Evolutionary conservation across 2,888 invertebrate genomes (phyloP).

Genomic region (Drosophila lutescens): DNA sequence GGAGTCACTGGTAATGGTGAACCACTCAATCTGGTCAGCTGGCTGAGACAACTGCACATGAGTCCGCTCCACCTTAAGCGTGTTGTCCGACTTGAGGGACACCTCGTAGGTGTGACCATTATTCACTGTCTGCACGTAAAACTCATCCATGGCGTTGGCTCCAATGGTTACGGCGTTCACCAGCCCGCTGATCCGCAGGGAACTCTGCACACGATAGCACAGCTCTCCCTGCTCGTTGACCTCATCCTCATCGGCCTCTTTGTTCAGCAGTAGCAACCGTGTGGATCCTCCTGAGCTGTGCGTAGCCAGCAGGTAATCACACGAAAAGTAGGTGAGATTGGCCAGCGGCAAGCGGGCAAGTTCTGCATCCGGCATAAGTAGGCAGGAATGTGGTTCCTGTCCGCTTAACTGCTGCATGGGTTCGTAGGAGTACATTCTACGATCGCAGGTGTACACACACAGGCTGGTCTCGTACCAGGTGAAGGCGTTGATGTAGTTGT

Average conservation of each 20-base stretch:
- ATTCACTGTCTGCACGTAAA: slow-evolving; percentile 58
- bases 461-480: slow-evolving; percentile 61
- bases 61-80: slow-evolving; percentile 26
- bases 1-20: slow-evolving; percentile 10
- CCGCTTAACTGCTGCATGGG: slow-evolving; percentile 3
- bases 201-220: slow-evolving; percentile 32
- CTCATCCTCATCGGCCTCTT: slow-evolving; percentile 13
- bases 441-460: slow-evolving; percentile 67
- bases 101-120: slow-evolving; percentile 56
- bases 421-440: slow-evolving; percentile 49
- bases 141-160: slow-evolving; percentile 16
- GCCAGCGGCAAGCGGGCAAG: slow-evolving; percentile 41
- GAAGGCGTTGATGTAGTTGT: slow-evolving; percentile 86
- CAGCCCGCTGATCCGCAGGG: slow-evolving; percentile 47
- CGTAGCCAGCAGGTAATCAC: slow-evolving; percentile 53
- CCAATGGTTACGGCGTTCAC: slow-evolving; percentile 51
- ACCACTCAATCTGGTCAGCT: slow-evolving; percentile 63
- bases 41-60: slow-evolving; percentile 49
- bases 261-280: slow-evolving; percentile 32
- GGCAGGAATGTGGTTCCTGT: slow-evolving; percentile 4
- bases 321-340: slow-evolving; percentile 43
- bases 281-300: slow-evolving; percentile 39
- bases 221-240: neutral
- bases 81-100: slow-evolving; percentile 8
- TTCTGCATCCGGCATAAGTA: slow-evolving; percentile 24